Evolutionary conservation across 1,140 invertebrate species (phyloP), one percentile per base, ranked within the genome.

Genomic region (Euura lappo): DNA sequence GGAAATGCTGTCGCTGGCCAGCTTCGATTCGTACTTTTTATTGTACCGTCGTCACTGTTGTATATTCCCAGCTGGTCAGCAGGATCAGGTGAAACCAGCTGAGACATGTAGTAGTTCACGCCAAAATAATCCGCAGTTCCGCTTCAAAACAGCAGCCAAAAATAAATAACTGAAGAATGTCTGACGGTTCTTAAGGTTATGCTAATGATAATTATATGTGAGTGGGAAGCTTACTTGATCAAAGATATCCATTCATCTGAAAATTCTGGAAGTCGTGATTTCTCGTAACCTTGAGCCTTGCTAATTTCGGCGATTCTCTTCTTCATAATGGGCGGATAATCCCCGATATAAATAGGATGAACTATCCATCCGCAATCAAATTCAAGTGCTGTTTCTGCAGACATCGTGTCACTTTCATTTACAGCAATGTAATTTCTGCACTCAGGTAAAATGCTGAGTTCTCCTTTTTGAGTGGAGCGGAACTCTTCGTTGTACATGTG

Each of bases 241-340:
- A 60, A 11, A 4, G 51, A 8, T 8, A 85, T 87, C 85, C 88
- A 88, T 71, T 87, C 80, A 43, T 81, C 77, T 11, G 85, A 85
- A 69, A 91, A 89, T 70, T 85, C 85, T 28, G 28, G 28, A 28
- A 28, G 28, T 28, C 28, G 28, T 28, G 28, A 28, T 28, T 28
- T 28, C 1, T 74, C 51, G 4, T 89, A 80, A 70, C 88, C 88
- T 78, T 91, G 89, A 2, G 77, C 78, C 67, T 74, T 73, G 76
- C 90, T 91, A 72, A 88, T 87, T 10, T 80, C 80, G 3, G 81
- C 87, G 1, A 91, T 84, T 43, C 87, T 87, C 71, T 88, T 85
- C 8, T 88, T 78, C 78, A 86, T 81, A 3, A 82, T 72, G 47
- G 75, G 28, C 28, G 28, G 28, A 28, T 28, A 28, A 28, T 28